Conservation (phyloP, 1,140 invertebrate genomes). For the Drusus annulatus region DNA sequence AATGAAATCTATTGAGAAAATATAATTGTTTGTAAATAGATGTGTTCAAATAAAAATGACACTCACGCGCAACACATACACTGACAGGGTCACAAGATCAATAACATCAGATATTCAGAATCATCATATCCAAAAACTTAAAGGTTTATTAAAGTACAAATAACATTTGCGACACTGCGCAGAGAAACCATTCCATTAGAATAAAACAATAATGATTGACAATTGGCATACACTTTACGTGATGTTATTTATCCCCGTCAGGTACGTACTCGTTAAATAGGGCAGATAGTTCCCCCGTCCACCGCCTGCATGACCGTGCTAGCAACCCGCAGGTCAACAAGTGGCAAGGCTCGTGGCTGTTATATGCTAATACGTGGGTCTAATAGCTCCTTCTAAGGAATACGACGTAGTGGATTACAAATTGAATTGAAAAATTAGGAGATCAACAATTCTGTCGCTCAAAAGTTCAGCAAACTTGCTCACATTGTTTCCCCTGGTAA, state of each 20-base stretch:
- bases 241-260: constrained; percentile 2
- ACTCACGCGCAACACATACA: constrained; percentile 22
- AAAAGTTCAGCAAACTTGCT: constrained; percentile 23
- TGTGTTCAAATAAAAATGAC: constrained; percentile 17
- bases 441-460: constrained; percentile 28
- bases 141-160: background rate
- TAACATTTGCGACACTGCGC: background rate
- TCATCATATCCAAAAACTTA: background rate
- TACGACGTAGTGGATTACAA: constrained; percentile 20
- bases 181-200: background rate
- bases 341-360: constrained; percentile 27
- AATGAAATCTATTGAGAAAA: constrained; percentile 1
- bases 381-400: constrained; percentile 20
- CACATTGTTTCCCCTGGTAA: constrained; percentile 13
- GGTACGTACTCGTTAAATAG: constrained; percentile 27
- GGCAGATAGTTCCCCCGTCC: constrained; percentile 17
- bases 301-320: too few species aligned
- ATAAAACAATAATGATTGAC: background rate
- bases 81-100: constrained; percentile 27
- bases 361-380: constrained; percentile 7
- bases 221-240: background rate
- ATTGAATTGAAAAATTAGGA: constrained; percentile 17
- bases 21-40: background rate
- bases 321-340: constrained; percentile 16
- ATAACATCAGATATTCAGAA: background rate